A percentile compares a stretch with the other conserved stretches of the same genome.
Evolutionary conservation across 2,888 invertebrate species (phyloP).

Genomic region (Mimas tiliae): DNA sequence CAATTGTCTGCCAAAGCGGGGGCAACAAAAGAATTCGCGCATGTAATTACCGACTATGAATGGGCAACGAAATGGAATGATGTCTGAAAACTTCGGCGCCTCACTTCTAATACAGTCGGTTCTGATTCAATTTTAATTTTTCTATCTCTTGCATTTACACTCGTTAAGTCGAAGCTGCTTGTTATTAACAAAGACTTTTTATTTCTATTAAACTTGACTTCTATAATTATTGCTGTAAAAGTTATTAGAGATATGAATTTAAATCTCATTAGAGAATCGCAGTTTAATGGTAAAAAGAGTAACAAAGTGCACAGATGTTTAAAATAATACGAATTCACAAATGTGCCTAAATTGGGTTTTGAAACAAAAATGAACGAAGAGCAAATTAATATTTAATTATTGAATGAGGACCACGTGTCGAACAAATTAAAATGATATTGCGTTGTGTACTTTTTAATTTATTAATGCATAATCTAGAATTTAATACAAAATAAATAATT

Average conservation of each 20-base stretch:
- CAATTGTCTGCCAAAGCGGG: conserved; percentile 64
- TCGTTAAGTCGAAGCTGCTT: conserved; percentile 11
- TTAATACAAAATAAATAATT: too few species aligned
- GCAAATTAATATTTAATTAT: too few species aligned
- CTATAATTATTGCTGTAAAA: not conserved
- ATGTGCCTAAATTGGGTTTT: not conserved
- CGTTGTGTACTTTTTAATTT: too few species aligned
- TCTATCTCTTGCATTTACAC: not conserved
- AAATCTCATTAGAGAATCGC: too few species aligned
- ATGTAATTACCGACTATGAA: conserved; percentile 69
- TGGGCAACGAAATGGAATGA: conserved; percentile 57
- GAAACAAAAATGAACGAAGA: too few species aligned
- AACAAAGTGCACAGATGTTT: too few species aligned
- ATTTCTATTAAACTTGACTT: conserved; percentile 7
- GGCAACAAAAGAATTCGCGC: conserved; percentile 64
- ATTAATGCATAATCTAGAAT: too few species aligned
- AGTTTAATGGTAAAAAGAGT: too few species aligned
- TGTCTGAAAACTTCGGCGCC: conserved; percentile 69
- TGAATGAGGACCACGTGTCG: too few species aligned
- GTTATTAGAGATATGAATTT: not conserved
- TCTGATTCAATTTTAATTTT: conserved; percentile 25
- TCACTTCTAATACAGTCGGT: conserved; percentile 37
- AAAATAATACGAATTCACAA: not conserved
- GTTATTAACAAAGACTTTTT: conserved; percentile 1
- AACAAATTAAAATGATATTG: too few species aligned